Base-by-base conservation (phyloP, 2,797 vertebrate genomes). In the Dryobates pubescens region DNA sequence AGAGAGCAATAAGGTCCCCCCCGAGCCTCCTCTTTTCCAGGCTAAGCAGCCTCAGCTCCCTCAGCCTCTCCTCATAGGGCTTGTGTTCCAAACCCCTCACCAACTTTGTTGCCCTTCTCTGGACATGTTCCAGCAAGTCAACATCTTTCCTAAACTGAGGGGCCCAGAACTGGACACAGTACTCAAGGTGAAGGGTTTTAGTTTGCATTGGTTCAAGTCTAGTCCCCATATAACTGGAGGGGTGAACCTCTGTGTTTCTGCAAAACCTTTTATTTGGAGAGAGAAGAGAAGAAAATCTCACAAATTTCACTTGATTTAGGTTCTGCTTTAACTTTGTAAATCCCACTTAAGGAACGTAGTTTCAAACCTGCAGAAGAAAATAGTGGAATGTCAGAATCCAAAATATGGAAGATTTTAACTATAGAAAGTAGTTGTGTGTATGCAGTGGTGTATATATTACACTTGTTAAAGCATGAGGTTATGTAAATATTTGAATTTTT, bases 401-500 rank as follows among this genome's bases (percentile, higher is more conserved):
- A 34, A 82, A 43, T 47, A 38, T 45, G 41, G 57, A 68, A 88
- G 57, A n/a, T 56, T 59, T 36, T 49, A 36, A 7, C 38, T 43
- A 63, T 1, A 62, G 45, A 17, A 29, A 38, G n/a, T 15, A 59
- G 14, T 34, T 34, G 9, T 62, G 26, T 80, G 38, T 59, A 29
- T 53, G 4, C 64, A 34, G 57, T 12, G 57, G 4, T 79, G 45
- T 76, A 51, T 76, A 22, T 61, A 34, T 29, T 74, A 61, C 75
- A 38, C 74, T 82, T 91, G 72, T 73, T 83, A 82, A 92, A 93
- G 88, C 62, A 73, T 73, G 54, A 70, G 70, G 75, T 82, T 90
- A 88, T 36, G n/a, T 75, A 91, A 94, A 92, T 86, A 91, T 88
- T 90, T 90, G 72, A 36, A 26, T 43, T 90, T 56, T 79, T 47